phyloP scores from a whole-genome alignment of 2,797 vertebrate genomes.

The Decapterus maruadsi region DNA sequence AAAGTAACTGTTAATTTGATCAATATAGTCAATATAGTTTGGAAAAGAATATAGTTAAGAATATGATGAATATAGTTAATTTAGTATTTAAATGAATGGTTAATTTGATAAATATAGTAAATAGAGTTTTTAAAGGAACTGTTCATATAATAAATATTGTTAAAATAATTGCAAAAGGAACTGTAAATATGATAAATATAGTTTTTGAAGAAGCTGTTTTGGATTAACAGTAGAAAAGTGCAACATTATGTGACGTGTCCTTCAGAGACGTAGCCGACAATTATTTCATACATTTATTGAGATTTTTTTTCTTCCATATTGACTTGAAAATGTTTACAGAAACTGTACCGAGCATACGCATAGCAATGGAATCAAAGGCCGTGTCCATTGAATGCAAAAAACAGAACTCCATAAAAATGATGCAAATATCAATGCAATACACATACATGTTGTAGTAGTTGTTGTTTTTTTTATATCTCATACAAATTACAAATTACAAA shows the following conservation, averaged over 20 bases:
- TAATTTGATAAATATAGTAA: no score
- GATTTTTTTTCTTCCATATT: conserved; percentile 76
- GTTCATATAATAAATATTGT: no score
- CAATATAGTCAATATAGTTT: no score
- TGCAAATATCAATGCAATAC: conserved; percentile 83
- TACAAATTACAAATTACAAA: conserved; percentile 88
- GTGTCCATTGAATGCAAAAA: conserved; percentile 82
- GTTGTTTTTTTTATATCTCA: conserved; percentile 60
- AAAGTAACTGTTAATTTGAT: no score
- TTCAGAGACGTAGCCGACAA: conserved; percentile 34
- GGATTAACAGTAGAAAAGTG: no score
- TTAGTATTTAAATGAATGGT: no score
- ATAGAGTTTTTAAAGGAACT: no score
- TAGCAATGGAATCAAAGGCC: conserved; percentile 81
- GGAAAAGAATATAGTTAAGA: no score
- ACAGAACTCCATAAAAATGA: conserved; percentile 83
- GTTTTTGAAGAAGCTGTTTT: no score
- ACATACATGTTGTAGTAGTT: conserved; percentile 59
- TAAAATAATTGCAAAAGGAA: no score
- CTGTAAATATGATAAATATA: no score
- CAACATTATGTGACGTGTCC: not conserved
- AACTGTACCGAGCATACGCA: conserved; percentile 82
- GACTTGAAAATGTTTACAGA: conserved; percentile 83
- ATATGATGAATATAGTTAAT: no score
- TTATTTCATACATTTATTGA: conserved; percentile 84